Evolutionary conservation across 2,113 vertebrate species (phyloP).

Genomic region (Sebastes schlegelii): DNA sequence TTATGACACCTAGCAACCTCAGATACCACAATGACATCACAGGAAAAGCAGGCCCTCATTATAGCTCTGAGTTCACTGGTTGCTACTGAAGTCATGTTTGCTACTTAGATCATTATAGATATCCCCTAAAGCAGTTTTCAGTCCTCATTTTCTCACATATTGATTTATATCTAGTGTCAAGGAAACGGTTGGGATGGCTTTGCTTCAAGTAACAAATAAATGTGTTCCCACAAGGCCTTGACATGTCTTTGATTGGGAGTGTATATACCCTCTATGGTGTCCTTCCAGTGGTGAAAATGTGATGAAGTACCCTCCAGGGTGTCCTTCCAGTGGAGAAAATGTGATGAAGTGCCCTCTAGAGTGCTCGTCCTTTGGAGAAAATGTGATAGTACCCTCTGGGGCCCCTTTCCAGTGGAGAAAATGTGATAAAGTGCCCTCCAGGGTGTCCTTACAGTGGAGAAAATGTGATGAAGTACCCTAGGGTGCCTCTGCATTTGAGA

Average conservation of each 20-base stretch:
- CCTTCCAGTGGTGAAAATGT: no score
- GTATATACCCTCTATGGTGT: no score
- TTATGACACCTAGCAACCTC: conserved; percentile 38
- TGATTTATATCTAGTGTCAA: neutral
- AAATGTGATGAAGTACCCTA: no score
- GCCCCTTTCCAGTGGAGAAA: no score
- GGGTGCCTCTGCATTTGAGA: no score
- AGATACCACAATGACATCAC: conserved; percentile 53
- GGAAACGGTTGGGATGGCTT: conserved; percentile 3
- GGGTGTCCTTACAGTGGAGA: no score
- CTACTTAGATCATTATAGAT: conserved; percentile 17
- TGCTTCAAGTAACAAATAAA: neutral
- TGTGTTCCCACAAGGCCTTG: neutral
- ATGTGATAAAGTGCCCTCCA: no score
- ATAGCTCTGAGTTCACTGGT: conserved; percentile 20
- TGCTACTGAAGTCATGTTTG: conserved; percentile 32
- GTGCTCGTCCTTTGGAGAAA: no score
- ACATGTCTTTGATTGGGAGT: neutral
- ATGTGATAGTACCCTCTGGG: no score
- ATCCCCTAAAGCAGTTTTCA: neutral
- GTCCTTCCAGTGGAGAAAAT: no score
- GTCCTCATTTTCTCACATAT: neutral
- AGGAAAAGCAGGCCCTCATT: conserved; percentile 43
- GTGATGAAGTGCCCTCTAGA: no score
- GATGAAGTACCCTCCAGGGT: no score